Evolutionary conservation across 2,888 invertebrate species (phyloP).

Genomic region (Blera fallax): DNA sequence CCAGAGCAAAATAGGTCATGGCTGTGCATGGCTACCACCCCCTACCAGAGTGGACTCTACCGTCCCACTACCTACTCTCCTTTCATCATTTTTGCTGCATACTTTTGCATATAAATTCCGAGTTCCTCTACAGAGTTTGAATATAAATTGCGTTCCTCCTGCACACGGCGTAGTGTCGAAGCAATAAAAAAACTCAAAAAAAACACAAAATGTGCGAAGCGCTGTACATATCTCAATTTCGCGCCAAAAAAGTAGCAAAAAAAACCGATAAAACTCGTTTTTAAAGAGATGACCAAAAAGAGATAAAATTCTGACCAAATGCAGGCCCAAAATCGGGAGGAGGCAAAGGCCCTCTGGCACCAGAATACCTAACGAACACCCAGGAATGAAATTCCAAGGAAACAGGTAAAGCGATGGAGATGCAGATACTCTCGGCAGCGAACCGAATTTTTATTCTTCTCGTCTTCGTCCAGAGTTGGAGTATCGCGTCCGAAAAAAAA

Average conservation of each 20-base stretch:
- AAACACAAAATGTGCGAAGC: not conserved
- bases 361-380: slow-evolving; percentile 27
- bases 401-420: not conserved
- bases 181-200: not conserved
- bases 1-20: slow-evolving; percentile 58
- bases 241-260: not conserved
- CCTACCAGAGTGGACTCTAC: slow-evolving; percentile 29
- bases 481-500: slow-evolving; percentile 1
- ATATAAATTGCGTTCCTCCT: not conserved
- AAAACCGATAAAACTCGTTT: not conserved
- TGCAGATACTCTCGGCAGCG: not conserved
- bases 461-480: not conserved
- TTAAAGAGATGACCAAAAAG: not conserved
- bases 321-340: not conserved
- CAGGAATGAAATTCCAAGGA: slow-evolving; percentile 15
- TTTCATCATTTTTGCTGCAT: slow-evolving; percentile 46
- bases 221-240: not conserved
- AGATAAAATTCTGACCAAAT: not conserved
- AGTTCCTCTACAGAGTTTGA: slow-evolving; percentile 38
- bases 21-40: slow-evolving; percentile 37
- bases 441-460: not conserved
- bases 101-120: slow-evolving; percentile 54
- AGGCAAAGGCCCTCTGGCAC: not conserved
- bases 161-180: not conserved
- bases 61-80: slow-evolving; percentile 36